A percentile compares a stretch with the other conserved stretches of the same genome.
Conservation (phyloP, 35 echinoderm and acorn worm species). For the Ophiothrix spiculata region DNA sequence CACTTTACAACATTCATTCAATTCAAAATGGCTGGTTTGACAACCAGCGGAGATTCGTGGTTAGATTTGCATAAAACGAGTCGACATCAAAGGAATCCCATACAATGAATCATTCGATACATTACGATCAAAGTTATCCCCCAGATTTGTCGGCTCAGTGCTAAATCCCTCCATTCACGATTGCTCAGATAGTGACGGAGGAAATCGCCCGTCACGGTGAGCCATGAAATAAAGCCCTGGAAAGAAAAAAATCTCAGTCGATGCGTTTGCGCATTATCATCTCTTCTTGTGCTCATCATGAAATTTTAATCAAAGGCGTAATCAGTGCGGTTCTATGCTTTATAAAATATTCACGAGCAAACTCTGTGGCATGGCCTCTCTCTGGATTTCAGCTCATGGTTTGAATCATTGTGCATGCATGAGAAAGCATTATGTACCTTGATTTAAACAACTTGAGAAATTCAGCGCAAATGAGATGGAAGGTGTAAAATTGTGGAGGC, state of each 20-base stretch:
- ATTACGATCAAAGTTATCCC: slow-evolving; percentile 7
- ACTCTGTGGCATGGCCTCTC: neutral
- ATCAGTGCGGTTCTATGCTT: slow-evolving; percentile 4
- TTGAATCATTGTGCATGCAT: slow-evolving; percentile 2
- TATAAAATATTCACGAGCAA: neutral
- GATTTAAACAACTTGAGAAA: neutral
- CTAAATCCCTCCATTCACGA: neutral
- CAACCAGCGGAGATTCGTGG: neutral
- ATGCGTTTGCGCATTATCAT: neutral
- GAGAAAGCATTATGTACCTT: neutral
- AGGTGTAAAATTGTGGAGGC: slow-evolving; percentile 4
- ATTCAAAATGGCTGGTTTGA: neutral
- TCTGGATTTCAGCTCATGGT: neutral
- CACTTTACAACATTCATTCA: too few species aligned
- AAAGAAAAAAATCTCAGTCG: neutral
- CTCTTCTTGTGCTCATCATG: neutral
- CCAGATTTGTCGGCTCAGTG: neutral
- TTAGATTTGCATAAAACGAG: too few species aligned
- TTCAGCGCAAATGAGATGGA: neutral
- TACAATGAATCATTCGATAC: neutral
- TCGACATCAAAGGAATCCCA: neutral
- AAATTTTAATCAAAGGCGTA: slow-evolving; percentile 16
- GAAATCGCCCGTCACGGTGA: neutral
- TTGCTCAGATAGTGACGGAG: slow-evolving; percentile 3
- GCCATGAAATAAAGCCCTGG: too few species aligned